These are phyloP conservation scores for Stratiomys singularior DNA, from an alignment of 2,888 invertebrate species.

Conservation along the genomic window DNA sequence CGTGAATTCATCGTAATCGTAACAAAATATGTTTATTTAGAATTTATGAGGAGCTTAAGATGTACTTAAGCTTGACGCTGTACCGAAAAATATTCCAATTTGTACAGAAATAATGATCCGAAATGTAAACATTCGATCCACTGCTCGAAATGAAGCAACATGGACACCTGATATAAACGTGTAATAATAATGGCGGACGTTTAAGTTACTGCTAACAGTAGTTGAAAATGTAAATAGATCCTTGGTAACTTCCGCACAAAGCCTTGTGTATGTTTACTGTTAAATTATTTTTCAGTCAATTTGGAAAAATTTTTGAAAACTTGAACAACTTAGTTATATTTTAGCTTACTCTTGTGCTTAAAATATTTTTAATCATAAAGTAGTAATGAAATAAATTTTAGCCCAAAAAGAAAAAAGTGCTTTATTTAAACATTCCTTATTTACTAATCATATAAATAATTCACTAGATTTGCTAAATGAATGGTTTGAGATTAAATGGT, in stretches of 20 bases:
- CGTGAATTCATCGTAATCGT: too few species aligned
- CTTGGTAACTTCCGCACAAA: constrained; percentile 44
- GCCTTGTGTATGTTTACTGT: background rate
- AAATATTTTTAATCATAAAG: constrained; percentile 51
- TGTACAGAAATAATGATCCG: background rate
- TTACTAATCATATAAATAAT: too few species aligned
- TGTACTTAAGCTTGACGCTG: too few species aligned
- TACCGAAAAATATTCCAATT: background rate
- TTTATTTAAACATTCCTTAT: background rate
- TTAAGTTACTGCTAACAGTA: constrained; percentile 46
- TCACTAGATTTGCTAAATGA: too few species aligned
- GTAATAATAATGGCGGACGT: constrained; percentile 6
- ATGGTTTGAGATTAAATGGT: too few species aligned
- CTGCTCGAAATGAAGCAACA: background rate
- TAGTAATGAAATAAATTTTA: constrained; percentile 50
- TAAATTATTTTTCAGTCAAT: constrained; percentile 1
- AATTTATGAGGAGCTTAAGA: too few species aligned
- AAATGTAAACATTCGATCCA: background rate
- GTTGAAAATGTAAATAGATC: constrained; percentile 37
- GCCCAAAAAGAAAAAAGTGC: background rate
- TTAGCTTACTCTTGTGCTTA: constrained; percentile 51
- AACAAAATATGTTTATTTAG: too few species aligned
- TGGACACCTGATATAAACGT: background rate
- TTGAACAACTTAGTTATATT: constrained; percentile 20
- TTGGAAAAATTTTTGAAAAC: constrained; percentile 12